phyloP scores from a whole-genome alignment of 2,113 vertebrate genomes.

The Chlorodrepanis virens region DNA sequence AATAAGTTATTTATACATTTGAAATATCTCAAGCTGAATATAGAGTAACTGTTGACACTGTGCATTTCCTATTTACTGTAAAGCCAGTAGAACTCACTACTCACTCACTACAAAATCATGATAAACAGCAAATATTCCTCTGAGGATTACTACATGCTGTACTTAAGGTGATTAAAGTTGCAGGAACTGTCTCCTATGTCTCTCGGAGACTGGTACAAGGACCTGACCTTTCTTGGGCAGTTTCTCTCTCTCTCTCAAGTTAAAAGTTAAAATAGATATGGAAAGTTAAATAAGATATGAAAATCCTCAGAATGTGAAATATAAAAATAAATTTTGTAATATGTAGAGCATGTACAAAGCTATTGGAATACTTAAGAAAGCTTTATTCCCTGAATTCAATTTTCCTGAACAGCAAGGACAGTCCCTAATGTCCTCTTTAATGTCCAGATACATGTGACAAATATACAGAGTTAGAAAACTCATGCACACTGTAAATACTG shows the following conservation, averaged over 20 bases:
- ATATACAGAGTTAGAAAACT: not conserved
- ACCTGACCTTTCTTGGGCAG: not conserved
- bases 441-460: not conserved
- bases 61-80: not conserved
- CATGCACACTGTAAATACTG: not conserved
- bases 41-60: not conserved
- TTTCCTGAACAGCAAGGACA: not conserved
- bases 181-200: not conserved
- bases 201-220: not conserved
- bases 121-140: not conserved
- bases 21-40: not conserved
- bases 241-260: not conserved
- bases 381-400: not conserved
- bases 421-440: not conserved
- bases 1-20: not conserved
- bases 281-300: not conserved
- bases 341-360: not conserved
- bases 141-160: not conserved
- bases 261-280: not conserved
- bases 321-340: not conserved
- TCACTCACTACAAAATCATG: not conserved
- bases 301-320: not conserved
- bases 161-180: not conserved
- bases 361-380: not conserved
- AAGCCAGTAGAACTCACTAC: not conserved